Evolutionary conservation across 2,888 invertebrate species (phyloP).

Genomic region (Argynnis bischoffii): DNA sequence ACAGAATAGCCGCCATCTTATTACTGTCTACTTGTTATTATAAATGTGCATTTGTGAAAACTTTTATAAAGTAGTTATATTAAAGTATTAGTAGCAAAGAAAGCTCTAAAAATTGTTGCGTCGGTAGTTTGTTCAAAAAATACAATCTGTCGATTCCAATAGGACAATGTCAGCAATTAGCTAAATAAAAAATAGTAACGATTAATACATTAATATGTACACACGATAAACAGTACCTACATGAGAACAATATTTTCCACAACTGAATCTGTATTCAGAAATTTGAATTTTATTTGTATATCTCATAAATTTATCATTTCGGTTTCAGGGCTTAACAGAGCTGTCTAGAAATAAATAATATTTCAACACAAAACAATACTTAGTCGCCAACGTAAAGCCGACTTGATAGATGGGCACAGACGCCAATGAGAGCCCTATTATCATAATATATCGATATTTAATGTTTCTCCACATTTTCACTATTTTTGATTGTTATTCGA

Average conservation of each 20-base stretch:
- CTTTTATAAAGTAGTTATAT: too few relatives aligned
- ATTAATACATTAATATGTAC: too few relatives aligned
- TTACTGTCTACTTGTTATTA: slow-evolving; percentile 18
- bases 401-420: slow-evolving; percentile 58
- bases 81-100: too few relatives aligned
- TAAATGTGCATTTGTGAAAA: slow-evolving; percentile 6
- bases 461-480: slow-evolving; percentile 31
- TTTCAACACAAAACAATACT: slow-evolving; percentile 61
- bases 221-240: too few relatives aligned
- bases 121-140: too few relatives aligned
- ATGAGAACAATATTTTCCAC: too few relatives aligned
- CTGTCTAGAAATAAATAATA: slow-evolving; percentile 40
- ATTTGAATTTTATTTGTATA: slow-evolving; percentile 15
- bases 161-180: too few relatives aligned
- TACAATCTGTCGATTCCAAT: too few relatives aligned
- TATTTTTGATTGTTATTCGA: slow-evolving; percentile 2
- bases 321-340: slow-evolving; percentile 23
- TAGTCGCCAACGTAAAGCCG: slow-evolving; percentile 51
- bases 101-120: too few relatives aligned
- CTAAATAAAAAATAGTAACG: too few relatives aligned
- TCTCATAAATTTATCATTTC: slow-evolving; percentile 21
- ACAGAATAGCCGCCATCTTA: slow-evolving; percentile 26
- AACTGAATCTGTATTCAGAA: too few relatives aligned
- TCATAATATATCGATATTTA: slow-evolving; percentile 24
- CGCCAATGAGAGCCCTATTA: slow-evolving; percentile 46